Base-by-base conservation (phyloP, 1,140 invertebrate genomes). In the Drosophila nigrodunni region DNA sequence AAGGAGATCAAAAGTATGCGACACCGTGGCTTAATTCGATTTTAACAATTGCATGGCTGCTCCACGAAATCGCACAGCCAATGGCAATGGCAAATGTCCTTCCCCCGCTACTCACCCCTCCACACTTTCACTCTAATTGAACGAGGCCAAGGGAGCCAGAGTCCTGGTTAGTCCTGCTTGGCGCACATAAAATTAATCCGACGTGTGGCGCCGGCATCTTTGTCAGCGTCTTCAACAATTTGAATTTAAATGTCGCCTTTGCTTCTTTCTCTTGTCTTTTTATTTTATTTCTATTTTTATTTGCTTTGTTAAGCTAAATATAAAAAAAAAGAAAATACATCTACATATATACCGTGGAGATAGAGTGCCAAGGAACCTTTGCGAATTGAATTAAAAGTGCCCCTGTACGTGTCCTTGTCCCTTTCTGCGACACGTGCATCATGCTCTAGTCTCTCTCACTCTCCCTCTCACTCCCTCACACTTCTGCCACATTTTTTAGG, bases 1-100 rank as follows among this genome's bases (percentile, higher is more conserved):
- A 74, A 77, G 85, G 77, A 89, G 85, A 89, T 89, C 85, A 89
- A 89, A 89, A 89, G 85, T 89, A 89, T 89, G 85, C 85, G 85
- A 89, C 85, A 89, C 85, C 85, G 85, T 89, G 85, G 85, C 85
- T 89, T 89, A 89, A 89, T 89, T 89, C 78, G 85, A 89, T 89
- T 89, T 89, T 89, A 89, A 89, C 85, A 81, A 85, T 89, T 89
- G 85, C 85, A 80, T 75, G 50, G 76, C 66, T 66, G 70, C 47
- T 62, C 25, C 4, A 30, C 25, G 25, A 30, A 30, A 30, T 30
- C 69, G 43, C 64, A 65, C 85, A 89, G 81, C 83, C 83, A 88
- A 88, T 88, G 83, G 83, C 77, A 80, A 78, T 41, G 39, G 39
- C 9, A 11, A 30, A 54, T 79, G 54, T 76, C 39, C 81, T 47